Evolutionary conservation across 2,888 invertebrate genomes (phyloP), one percentile per base, ranked within the genome.

Genomic region (Lasioglossum marginatum): DNA sequence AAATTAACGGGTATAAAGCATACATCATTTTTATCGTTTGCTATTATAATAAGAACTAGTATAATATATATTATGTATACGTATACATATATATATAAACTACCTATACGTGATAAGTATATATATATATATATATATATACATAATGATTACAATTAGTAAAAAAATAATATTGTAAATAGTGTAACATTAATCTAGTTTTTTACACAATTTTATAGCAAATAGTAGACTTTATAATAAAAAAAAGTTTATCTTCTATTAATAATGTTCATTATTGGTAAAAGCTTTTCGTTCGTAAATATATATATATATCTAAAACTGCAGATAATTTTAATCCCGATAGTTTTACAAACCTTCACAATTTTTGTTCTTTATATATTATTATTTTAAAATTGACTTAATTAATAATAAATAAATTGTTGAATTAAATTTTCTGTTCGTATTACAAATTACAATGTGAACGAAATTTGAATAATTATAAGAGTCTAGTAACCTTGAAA

Each of bases 401-500:
- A n/a, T n/a, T n/a, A n/a, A n/a, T n/a, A n/a, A n/a, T n/a, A n/a
- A n/a, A n/a, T n/a, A n/a, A n/a, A n/a, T n/a, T n/a, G n/a, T n/a
- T n/a, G n/a, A n/a, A n/a, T n/a, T n/a, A n/a, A n/a, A 63, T 81
- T 27, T 8, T 72, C 4, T 66, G 27, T 66, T 72, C 6, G 1
- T 16, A 1, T 6, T 19, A 19, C 8, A 45, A 40, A 1, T 6
- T 19, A 19, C 8, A 45, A 40, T 31, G 19, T 4, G 10, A 63
- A 48, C n/a, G 34, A 12, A n/a, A 74, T 68, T 8, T 45, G 40
- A 78, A 16, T 70, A 45, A 57, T 72, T 74, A 16, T 10, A 60
- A n/a, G n/a, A n/a, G 57, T 14, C n/a, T 76, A 57, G 52, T 73
- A 84, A 79, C 57, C 57, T 85, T 84, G 66, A 68, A 79, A 82